Base-by-base conservation (phyloP, 2,797 vertebrate genomes). In the Notolepis coatsorum region DNA sequence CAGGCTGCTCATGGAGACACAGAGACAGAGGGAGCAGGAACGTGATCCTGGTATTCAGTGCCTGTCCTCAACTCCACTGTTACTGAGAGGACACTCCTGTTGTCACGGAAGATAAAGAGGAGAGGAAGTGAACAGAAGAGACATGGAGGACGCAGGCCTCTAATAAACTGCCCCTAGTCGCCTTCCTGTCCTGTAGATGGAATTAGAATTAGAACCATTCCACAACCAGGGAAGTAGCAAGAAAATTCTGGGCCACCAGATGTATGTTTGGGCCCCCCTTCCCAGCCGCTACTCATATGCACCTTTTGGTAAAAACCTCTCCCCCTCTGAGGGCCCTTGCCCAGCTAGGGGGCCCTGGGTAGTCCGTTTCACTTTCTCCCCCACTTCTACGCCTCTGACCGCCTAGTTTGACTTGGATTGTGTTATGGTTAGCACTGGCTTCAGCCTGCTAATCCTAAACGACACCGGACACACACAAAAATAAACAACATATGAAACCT, bases 351-450 rank as follows among this genome's bases (percentile, higher is more conserved):
- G n/a, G n/a, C n/a, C n/a, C n/a, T n/a, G n/a, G n/a, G n/a, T n/a
- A n/a, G n/a, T n/a, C n/a, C n/a, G n/a, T n/a, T n/a, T n/a, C n/a
- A n/a, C n/a, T n/a, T n/a, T n/a, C n/a, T n/a, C n/a, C n/a, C n/a
- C n/a, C n/a, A n/a, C n/a, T n/a, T n/a, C n/a, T n/a, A n/a, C n/a
- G n/a, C n/a, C n/a, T 35, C 13, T 8, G 33, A 35, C 33, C 9
- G 33, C 33, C 9, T 81, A 79, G 79, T 75, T 53, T 63, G 72
- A 77, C 73, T 86, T 70, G 81, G 65, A 78, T 84, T 79, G 52
- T 10, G 81, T 84, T 75, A 80, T 57, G 15, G 5, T n/a, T 52
- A 72, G 67, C 49, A 46, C 56, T 1, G 17, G 55, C 50, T 77
- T 84, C 65, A 77, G 73, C 48, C 43, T 38, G 63, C 61, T 81